Evolutionary conservation across 2,888 invertebrate genomes (phyloP).

Genomic region (Biston stratarius): DNA sequence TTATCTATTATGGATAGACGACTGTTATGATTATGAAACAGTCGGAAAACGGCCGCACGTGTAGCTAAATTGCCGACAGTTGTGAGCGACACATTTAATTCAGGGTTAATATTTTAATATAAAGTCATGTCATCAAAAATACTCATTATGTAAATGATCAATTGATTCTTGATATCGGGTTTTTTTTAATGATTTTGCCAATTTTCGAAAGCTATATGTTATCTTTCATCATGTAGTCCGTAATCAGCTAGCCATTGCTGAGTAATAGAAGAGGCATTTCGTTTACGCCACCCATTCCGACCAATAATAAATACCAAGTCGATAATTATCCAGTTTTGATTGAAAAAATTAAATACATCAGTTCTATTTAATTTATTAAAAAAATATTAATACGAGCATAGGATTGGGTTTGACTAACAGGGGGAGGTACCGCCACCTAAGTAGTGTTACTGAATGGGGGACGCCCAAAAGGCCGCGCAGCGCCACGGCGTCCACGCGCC

Average conservation of each 20-base stretch:
- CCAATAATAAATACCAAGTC: too few relatives aligned
- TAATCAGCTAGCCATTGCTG: background rate
- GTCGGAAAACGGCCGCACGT: conserved; percentile 22
- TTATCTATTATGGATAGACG: conserved; percentile 14
- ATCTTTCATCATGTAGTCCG: too few relatives aligned
- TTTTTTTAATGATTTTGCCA: too few relatives aligned
- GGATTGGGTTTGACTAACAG: background rate
- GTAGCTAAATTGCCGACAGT: conserved; percentile 20
- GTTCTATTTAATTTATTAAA: too few relatives aligned
- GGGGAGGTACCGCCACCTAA: conserved; percentile 19
- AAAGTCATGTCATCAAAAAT: conserved; percentile 4
- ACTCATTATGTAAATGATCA: background rate
- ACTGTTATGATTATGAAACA: conserved; percentile 21
- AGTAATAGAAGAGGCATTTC: background rate
- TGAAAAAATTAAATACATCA: too few relatives aligned
- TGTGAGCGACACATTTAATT: conserved; percentile 27
- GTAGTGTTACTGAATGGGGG: conserved; percentile 44
- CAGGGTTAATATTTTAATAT: conserved; percentile 21
- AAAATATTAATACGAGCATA: background rate
- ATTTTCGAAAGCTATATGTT: too few relatives aligned
- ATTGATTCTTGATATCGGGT: too few relatives aligned
- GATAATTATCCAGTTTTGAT: too few relatives aligned
- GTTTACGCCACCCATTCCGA: background rate
- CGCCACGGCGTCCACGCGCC: conserved; percentile 71
- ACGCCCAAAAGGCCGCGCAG: conserved; percentile 49